Evolutionary conservation across 2,113 vertebrate genomes (phyloP), one percentile per base, ranked within the genome.

Genomic region (Myxocyprinus asiaticus): DNA sequence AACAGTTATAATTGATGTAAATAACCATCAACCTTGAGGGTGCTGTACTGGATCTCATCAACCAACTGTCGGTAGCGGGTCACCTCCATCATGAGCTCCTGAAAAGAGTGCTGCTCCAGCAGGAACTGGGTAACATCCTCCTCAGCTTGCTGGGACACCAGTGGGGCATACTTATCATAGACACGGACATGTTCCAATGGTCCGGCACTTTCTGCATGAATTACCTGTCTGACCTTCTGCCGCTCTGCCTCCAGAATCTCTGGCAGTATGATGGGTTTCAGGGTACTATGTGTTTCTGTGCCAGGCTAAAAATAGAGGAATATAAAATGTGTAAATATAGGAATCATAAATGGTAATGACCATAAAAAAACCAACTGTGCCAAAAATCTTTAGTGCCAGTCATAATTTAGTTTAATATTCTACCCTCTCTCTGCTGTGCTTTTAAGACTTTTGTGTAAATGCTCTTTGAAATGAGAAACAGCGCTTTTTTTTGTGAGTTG

Each of bases 71-170:
- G 89, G 83, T 94, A 96, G 79, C 91, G 94, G 1, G 75, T 66
- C 59, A 94, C 90, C 89, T 96, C 93, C 0, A 11, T 86, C 89
- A 94, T 91, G 62, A 93, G 88, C 79, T 92, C 94, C 73, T 96
- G 90, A 77, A 95, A 95, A 55, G 83, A 88, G 71, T 90, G 93
- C 45, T 91, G 84, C 81, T 94, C 91, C 5, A 64, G 48, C 45
- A 98, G 91, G 85, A 97, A 96, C 4, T 87, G 85, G 22, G 94
- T 90, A 10, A 89, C 81, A n/a, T 95, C 92, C 59, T 84, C 77
- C 67, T 96, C 94, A 0, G 94, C 94, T 88, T 94, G 92, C 75
- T 67, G 93, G 81, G 85, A 94, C 56, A 96, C 85, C 82, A 98
- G 85, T 5, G 90, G 74, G 0, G 88, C 75, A 33, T 96, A 97